These are phyloP conservation scores for Crepidodera aurea DNA, from an alignment of 2,888 invertebrate species.

Conservation along the genomic window DNA sequence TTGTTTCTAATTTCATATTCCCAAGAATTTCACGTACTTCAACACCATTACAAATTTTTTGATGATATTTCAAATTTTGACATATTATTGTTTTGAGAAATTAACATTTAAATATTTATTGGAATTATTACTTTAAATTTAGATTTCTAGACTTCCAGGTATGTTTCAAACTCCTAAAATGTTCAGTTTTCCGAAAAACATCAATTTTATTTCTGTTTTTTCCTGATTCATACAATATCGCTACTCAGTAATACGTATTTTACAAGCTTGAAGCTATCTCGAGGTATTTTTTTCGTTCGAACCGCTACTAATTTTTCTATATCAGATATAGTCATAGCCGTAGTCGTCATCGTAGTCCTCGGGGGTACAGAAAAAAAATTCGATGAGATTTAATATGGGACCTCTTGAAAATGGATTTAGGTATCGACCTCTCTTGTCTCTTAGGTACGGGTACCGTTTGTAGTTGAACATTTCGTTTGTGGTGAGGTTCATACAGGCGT, in stretches of 20 bases:
- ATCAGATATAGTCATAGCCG: constrained; percentile 58
- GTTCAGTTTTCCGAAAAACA: no score
- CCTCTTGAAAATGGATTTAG: constrained; percentile 93
- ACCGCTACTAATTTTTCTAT: constrained; percentile 39
- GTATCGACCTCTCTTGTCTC: constrained; percentile 88
- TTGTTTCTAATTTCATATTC: no score
- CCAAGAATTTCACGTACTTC: no score
- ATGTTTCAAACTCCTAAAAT: no score
- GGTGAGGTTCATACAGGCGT: constrained; percentile 92
- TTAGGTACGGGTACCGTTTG: constrained; percentile 87
- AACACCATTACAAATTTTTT: no score
- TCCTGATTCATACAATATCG: constrained; percentile 11
- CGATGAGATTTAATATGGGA: constrained; percentile 83
- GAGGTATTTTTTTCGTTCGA: constrained; percentile 33
- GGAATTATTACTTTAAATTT: no score
- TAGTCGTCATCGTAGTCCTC: constrained; percentile 78
- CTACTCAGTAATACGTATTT: not conserved
- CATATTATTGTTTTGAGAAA: no score
- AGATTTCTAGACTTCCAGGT: no score
- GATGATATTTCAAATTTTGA: no score
- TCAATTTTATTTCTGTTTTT: not conserved
- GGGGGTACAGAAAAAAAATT: constrained; percentile 88
- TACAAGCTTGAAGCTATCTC: constrained; percentile 37
- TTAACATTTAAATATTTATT: no score
- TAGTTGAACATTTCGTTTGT: constrained; percentile 96